phyloP scores from a whole-genome alignment of 2,888 invertebrate species.

The Clostera curtula region DNA sequence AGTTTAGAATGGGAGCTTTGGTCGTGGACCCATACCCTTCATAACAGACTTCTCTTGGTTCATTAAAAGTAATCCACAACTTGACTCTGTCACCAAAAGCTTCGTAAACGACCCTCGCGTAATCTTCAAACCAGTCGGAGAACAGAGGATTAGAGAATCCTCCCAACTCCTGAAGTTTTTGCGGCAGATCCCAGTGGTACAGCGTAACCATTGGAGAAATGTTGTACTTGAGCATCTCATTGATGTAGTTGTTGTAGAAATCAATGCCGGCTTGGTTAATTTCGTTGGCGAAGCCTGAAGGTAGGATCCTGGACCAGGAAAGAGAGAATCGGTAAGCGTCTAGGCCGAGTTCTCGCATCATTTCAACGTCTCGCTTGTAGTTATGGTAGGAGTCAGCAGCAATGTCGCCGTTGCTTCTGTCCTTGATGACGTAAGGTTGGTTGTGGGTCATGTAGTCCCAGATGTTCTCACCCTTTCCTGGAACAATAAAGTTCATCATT shows the following conservation, averaged over 20 bases:
- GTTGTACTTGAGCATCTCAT: no score
- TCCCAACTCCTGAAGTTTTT: conserved; percentile 68
- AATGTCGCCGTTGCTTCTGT: conserved; percentile 70
- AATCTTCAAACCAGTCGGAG: conserved; percentile 62
- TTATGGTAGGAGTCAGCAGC: conserved; percentile 76
- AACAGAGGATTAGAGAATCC: conserved; percentile 62
- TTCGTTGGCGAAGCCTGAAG: no score
- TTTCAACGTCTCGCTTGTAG: no score
- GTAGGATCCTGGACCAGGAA: conserved; percentile 77
- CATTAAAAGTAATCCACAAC: no score
- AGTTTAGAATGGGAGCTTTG: conserved; percentile 44
- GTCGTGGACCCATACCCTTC: conserved; percentile 54
- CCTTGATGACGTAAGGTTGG: conserved; percentile 30
- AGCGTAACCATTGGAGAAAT: conserved; percentile 76
- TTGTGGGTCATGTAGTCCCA: conserved; percentile 46
- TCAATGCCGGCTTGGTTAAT: no score
- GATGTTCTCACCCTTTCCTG: conserved; percentile 44
- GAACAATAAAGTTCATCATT: neutral
- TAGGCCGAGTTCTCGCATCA: conserved; percentile 36
- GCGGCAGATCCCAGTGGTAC: no score
- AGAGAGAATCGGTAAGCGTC: conserved; percentile 71
- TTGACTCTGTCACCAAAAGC: no score
- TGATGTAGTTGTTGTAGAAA: no score
- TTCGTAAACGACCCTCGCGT: no score
- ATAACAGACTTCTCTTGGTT: conserved; percentile 49